Percentiles rank a stretch among this genome's conserved stretches.
phyloP scores from a whole-genome alignment of 2,888 invertebrate species.

The Tachina grossa region DNA sequence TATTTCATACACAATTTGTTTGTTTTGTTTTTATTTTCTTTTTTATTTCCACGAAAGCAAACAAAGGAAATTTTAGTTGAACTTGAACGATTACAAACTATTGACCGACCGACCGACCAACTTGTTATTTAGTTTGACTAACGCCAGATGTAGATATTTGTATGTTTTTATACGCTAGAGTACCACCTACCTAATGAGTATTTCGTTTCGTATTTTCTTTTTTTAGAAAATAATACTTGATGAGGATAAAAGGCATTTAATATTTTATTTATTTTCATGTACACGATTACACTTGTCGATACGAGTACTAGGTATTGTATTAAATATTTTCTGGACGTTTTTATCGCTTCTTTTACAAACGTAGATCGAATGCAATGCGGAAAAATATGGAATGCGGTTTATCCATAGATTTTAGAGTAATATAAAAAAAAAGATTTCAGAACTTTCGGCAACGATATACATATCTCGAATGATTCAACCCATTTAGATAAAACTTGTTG shows the following conservation, averaged over 20 bases:
- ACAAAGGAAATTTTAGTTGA: slow-evolving; percentile 14
- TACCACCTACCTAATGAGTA: background rate
- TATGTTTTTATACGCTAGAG: background rate
- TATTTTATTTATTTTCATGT: slow-evolving; percentile 31
- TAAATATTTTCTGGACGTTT: background rate
- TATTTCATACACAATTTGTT: slow-evolving; percentile 24
- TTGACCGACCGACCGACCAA: slow-evolving; percentile 14
- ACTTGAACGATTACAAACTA: slow-evolving; percentile 46
- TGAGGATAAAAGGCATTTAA: slow-evolving; percentile 21
- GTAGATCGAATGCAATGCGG: background rate
- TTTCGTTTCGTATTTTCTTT: background rate
- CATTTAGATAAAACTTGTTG: too few species aligned
- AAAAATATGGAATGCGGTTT: too few species aligned
- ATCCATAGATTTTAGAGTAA: too few species aligned
- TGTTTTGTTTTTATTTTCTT: slow-evolving; percentile 44
- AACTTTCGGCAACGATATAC: too few species aligned
- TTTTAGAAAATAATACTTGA: background rate
- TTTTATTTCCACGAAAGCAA: slow-evolving; percentile 45
- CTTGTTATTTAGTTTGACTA: slow-evolving; percentile 19
- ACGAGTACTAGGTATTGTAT: too few species aligned
- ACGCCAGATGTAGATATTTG: slow-evolving; percentile 7
- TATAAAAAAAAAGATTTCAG: too few species aligned
- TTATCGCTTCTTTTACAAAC: background rate
- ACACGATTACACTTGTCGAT: background rate
- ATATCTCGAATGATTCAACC: too few species aligned